Evolutionary conservation across 1,140 invertebrate species (phyloP).

Genomic region (Listronotus bonariensis): DNA sequence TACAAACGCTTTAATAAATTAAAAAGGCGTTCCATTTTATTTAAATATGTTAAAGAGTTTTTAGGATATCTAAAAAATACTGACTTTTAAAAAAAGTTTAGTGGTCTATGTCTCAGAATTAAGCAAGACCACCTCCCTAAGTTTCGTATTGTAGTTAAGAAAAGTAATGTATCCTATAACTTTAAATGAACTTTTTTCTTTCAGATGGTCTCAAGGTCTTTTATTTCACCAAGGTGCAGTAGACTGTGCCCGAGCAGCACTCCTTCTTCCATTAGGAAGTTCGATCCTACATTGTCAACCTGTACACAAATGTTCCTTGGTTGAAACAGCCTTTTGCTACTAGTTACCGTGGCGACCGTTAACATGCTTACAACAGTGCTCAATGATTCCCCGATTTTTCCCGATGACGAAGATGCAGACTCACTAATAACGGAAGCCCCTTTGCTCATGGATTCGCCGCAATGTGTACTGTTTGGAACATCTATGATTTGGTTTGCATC

Average conservation of each 20-base stretch:
- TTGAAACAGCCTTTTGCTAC: constrained; percentile 85
- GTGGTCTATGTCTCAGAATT: too few relatives aligned
- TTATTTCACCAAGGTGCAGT: constrained; percentile 86
- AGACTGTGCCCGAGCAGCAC: constrained; percentile 80
- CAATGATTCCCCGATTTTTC: constrained; percentile 87
- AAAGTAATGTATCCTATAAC: too few relatives aligned
- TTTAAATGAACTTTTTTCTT: constrained; percentile 42
- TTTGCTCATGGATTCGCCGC: constrained; percentile 56
- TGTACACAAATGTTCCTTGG: constrained; percentile 84
- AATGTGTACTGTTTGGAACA: constrained; percentile 89
- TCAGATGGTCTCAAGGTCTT: constrained; percentile 85
- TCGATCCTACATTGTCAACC: constrained; percentile 83
- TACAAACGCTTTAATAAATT: too few relatives aligned
- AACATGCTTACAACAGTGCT: constrained; percentile 89
- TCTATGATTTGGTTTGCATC: constrained; percentile 93
- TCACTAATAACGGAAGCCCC: constrained; percentile 59
- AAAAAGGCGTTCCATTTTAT: too few relatives aligned
- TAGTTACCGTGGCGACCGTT: constrained; percentile 86
- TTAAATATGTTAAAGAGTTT: too few relatives aligned
- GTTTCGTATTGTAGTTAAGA: too few relatives aligned
- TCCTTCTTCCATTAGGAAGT: constrained; percentile 78
- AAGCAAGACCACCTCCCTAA: too few relatives aligned
- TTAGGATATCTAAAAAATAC: too few relatives aligned
- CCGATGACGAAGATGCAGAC: constrained; percentile 75
- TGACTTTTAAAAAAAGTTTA: too few relatives aligned